Evolutionary conservation across 2,113 vertebrate genomes (phyloP).

Genomic region (Pagrus major): DNA sequence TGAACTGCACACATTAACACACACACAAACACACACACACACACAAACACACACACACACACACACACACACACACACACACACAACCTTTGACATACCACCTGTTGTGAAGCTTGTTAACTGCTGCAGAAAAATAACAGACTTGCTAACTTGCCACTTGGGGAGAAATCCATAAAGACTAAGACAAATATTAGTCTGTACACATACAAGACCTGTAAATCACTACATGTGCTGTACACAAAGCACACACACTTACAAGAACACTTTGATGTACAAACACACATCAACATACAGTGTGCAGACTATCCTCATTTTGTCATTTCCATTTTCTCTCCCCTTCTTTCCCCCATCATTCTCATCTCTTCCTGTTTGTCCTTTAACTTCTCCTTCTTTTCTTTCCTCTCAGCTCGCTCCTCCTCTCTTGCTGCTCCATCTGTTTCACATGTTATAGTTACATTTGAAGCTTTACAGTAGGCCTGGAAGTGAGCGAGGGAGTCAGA

Average conservation of each 20-base stretch:
- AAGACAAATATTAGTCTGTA: constrained; percentile 55
- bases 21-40: not conserved
- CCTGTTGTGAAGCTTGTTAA: constrained; percentile 63
- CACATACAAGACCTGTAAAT: constrained; percentile 28
- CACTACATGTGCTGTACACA: not conserved
- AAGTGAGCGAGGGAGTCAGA: constrained; percentile 40
- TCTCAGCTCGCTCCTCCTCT: not conserved
- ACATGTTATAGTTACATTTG: constrained; percentile 46
- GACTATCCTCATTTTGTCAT: constrained; percentile 7
- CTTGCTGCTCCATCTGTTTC: constrained; percentile 39
- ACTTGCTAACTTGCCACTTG: constrained; percentile 72
- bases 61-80: not conserved
- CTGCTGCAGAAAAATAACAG: constrained; percentile 58
- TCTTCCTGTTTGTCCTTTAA: constrained; percentile 15
- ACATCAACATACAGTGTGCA: not conserved
- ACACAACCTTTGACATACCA: constrained; percentile 18
- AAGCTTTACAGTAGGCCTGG: constrained; percentile 45
- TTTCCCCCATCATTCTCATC: not conserved
- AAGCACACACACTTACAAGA: constrained; percentile 18
- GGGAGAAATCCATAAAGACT: constrained; percentile 51
- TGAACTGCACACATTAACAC: not conserved
- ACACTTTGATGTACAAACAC: not conserved
- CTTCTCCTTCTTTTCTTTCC: not conserved
- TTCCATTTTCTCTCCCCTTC: not conserved
- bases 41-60: not conserved